Conservation (phyloP, 2,888 invertebrate species). For the Thera obeliscata region DNA sequence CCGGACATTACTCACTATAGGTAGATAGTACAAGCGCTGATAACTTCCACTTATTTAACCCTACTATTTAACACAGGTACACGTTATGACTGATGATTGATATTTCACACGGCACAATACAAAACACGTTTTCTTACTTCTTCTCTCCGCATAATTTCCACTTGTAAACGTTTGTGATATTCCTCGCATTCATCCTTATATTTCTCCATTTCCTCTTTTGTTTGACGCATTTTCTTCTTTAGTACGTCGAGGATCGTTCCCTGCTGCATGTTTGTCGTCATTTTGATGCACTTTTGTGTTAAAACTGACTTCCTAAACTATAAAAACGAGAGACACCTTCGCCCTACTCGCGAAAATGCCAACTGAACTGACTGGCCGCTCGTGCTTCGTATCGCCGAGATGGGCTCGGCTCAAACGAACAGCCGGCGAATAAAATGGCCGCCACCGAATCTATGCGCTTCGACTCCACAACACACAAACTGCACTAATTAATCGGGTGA, state of each 20-base stretch:
- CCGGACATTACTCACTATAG: constrained; percentile 85
- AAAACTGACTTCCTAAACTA: constrained; percentile 68
- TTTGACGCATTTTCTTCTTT: constrained; percentile 99
- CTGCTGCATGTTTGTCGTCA: constrained; percentile 96
- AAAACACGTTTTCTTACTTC: constrained; percentile 92
- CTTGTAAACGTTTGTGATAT: constrained; percentile 96
- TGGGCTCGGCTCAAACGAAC: constrained; percentile 82
- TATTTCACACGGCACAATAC: constrained; percentile 68
- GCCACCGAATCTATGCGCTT: constrained; percentile 71
- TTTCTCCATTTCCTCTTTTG: constrained; percentile 99
- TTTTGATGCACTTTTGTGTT: constrained; percentile 83
- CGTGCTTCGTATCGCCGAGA: constrained; percentile 78
- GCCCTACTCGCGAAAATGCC: constrained; percentile 83
- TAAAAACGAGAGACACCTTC: constrained; percentile 81
- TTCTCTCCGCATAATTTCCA: constrained; percentile 98
- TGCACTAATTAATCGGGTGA: constrained; percentile 56
- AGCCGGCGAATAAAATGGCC: constrained; percentile 84
- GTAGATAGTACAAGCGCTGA: constrained; percentile 78
- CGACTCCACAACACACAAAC: constrained; percentile 64
- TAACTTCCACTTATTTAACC: constrained; percentile 65
- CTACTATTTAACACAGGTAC: constrained; percentile 58
- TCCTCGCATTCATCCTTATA: constrained; percentile 99
- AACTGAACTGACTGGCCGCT: constrained; percentile 82
- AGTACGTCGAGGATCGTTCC: constrained; percentile 97
- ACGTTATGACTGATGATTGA: constrained; percentile 57